These are phyloP conservation scores for Apamea anceps DNA, from an alignment of 2,888 invertebrate genomes.

Conservation along the genomic window DNA sequence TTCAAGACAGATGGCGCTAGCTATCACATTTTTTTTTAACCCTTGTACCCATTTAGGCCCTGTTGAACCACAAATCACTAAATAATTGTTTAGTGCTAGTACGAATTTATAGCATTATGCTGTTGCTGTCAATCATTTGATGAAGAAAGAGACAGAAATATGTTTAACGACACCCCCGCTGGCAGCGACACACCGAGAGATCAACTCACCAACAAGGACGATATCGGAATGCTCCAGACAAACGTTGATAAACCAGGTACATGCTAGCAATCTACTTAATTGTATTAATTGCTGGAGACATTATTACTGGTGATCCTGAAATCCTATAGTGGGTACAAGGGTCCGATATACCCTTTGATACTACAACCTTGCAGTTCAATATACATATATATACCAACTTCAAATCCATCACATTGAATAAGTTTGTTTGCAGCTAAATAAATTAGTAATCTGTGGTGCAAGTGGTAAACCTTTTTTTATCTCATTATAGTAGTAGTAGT, in stretches of 20 bases:
- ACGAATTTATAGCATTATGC: no score
- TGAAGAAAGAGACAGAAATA: no score
- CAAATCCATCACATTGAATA: neutral
- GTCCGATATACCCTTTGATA: neutral
- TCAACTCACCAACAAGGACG: neutral
- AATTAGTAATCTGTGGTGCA: no score
- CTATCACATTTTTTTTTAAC: neutral
- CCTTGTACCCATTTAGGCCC: no score
- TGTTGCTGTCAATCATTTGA: no score
- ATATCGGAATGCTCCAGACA: neutral
- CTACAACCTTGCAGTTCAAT: neutral
- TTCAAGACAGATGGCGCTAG: constrained; percentile 23
- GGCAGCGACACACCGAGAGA: neutral
- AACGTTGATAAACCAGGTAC: neutral
- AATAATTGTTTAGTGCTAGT: no score
- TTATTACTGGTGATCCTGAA: neutral
- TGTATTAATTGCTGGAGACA: neutral
- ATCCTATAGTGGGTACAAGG: neutral
- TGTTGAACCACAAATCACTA: no score
- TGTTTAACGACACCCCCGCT: neutral
- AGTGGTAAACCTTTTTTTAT: no score
- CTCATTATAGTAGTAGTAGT: no score
- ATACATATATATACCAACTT: neutral
- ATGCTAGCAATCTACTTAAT: neutral
- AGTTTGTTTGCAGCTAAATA: no score